Base-by-base conservation (phyloP, 2,113 vertebrate genomes). In the Mus musculus region DNA sequence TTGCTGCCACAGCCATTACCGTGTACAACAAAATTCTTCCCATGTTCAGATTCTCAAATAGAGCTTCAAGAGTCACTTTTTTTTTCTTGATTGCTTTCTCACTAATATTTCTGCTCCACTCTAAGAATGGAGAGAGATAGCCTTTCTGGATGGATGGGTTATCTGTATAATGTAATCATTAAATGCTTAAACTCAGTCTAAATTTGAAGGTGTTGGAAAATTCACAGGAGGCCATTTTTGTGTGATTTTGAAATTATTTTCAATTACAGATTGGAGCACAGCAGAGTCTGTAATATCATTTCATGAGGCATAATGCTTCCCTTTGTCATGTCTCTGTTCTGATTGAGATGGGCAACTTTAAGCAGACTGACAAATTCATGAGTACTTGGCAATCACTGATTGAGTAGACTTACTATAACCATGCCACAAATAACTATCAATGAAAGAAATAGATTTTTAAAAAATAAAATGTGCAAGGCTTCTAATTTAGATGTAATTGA, bases 191-290 rank as follows among this genome's bases (percentile, higher is more conserved):
- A 73, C 71, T 75, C 65, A 69, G 13, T 96, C 91, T 95, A 82
- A 95, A 98, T 77, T 91, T 73, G 84, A 97, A 96, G 67, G 88
- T 96, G 94, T 97, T 98, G 92, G 72, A 90, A 97, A 98, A 98
- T 75, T 76, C 96, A 93, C 69, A 85, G 88, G 73, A 96, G 19
- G 26, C 90, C 95, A 94, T 97, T 97, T 82, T 92, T 94, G 52
- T 91, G 85, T 90, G 97, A 92, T 96, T 97, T 95, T 75, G 61
- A 98, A 98, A 97, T 98, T 96, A 97, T 96, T 97, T 98, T 97
- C 93, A 54, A 36, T 97, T 98, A 98, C 87, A 94, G 67, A 97
- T 98, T 96, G 87, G 59, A 89, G 89, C 67, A 88, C 0, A 0
- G n/a, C 91, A 72, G 59, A 90, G 4, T 84, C 89, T 96, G 39